Conservation (phyloP, 35 echinoderm and acorn worm genomes). For the Strongylocentrotus purpuratus region DNA sequence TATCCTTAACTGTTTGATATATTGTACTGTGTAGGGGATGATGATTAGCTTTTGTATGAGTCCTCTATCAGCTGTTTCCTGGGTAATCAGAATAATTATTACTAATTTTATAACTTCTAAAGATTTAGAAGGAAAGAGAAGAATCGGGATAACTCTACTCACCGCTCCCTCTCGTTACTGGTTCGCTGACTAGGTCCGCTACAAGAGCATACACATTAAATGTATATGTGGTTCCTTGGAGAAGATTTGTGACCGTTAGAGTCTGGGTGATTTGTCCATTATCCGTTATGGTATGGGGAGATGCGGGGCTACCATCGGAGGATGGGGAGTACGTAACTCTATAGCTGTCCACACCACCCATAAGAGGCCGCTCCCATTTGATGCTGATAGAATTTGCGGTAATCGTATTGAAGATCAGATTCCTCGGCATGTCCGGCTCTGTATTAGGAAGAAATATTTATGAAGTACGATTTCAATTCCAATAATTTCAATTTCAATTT, state of each 20-base stretch:
- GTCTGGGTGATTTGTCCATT: neutral
- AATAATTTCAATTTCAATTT: no score
- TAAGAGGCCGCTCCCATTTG: neutral
- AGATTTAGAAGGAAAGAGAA: no score
- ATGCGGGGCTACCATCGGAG: neutral
- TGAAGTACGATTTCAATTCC: no score
- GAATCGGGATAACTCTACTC: neutral
- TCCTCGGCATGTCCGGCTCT: neutral
- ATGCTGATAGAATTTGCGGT: neutral
- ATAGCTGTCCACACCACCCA: neutral
- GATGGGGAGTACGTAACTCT: conserved; percentile 1
- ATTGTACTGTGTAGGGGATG: no score
- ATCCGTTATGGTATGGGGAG: neutral
- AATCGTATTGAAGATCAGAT: neutral
- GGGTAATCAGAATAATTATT: no score
- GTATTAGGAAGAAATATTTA: neutral
- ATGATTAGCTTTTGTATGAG: no score
- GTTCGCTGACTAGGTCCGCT: neutral
- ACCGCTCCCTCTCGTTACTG: neutral
- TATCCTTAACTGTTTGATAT: no score
- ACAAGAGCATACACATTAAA: neutral
- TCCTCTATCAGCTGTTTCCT: no score
- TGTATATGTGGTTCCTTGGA: neutral
- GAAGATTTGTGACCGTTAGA: neutral
- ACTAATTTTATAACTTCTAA: no score